Base-by-base conservation (phyloP, 2,888 invertebrate genomes). In the Eilema griseolum region DNA sequence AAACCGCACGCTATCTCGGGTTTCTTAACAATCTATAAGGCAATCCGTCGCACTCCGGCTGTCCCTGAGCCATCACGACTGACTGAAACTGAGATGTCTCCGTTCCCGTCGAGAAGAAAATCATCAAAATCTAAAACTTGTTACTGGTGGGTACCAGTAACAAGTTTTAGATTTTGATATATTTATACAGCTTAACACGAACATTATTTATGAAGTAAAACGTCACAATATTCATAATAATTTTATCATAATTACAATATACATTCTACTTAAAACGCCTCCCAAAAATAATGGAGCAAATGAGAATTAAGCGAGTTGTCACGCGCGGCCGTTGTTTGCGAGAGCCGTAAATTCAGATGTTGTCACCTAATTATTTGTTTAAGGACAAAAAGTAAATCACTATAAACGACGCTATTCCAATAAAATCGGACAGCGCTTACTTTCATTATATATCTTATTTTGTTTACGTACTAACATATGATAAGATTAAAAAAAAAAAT, bases 241-340 rank as follows among this genome's bases (percentile, higher is more conserved):
- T 20, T 7, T 31, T 28, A 41, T 20, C 28, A 31, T 20, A 61
- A 61, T 61, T 61, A 5, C 23, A 33, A 23, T 10, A 61, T 33
- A 14, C 12, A 33, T n/a, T n/a, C 10, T 12, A 23, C 23, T 23
- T 61, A 33, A 61, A 23, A 2, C 33, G 16, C 23, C 12, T 33
- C 8, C 37, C 23, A 61, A 37, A 61, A 61, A 23, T 5, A 37
- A 37, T 16, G 61, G n/a, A 3, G 24, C 12, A 37, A 23, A 62
- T 33, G 61, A 62, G 37, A 62, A 62, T 62, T 62, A 62, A 62
- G 16, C 14, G 37, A 62, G 62, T 37, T 24, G 62, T 41, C 37
- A 41, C 62, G 16, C 16, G 61, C 16, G 61, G 61, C 37, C 24
- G 61, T 24, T 24, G 37, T 62, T 62, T 37, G 37, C 62, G 37